Conservation (phyloP, 2,888 invertebrate species). For the Azorinus chamasolen region DNA sequence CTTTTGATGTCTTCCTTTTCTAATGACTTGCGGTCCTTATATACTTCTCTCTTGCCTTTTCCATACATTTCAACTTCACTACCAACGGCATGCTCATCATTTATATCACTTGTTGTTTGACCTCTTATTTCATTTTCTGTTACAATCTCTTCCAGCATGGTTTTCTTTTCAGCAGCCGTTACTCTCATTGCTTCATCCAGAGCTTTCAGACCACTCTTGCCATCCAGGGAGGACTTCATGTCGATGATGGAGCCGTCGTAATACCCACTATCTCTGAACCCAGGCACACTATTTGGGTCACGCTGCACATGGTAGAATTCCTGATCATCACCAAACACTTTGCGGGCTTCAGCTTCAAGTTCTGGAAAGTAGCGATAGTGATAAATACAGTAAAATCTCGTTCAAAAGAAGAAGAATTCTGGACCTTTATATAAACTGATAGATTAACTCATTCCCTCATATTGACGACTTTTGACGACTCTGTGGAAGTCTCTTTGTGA, state of each 20-base stretch:
- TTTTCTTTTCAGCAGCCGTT: slow-evolving; percentile 9
- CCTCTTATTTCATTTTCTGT: not conserved
- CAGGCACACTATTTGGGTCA: slow-evolving; percentile 33
- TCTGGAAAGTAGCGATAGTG: no score
- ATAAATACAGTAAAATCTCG: no score
- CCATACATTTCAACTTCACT: not conserved
- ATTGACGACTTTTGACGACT: no score
- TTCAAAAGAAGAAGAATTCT: no score
- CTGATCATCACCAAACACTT: slow-evolving; percentile 58
- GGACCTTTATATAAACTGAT: no score
- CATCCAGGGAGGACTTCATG: slow-evolving; percentile 15
- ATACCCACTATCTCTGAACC: slow-evolving; percentile 64
- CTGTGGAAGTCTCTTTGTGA: no score
- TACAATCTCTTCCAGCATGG: not conserved
- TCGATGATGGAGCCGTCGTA: slow-evolving; percentile 49
- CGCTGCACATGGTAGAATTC: slow-evolving; percentile 57
- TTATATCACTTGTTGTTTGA: not conserved
- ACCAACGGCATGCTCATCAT: not conserved
- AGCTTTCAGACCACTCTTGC: slow-evolving; percentile 10
- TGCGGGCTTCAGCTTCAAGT: slow-evolving; percentile 47
- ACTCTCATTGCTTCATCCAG: slow-evolving; percentile 1
- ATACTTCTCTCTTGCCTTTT: not conserved
- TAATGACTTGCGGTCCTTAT: not conserved
- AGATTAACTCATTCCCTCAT: no score
- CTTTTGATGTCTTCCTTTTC: no score